These are phyloP conservation scores for Clytia hemisphaerica DNA, from an alignment of 30 jellyfish, hydroid and myxozoan species.

Conservation along the genomic window DNA sequence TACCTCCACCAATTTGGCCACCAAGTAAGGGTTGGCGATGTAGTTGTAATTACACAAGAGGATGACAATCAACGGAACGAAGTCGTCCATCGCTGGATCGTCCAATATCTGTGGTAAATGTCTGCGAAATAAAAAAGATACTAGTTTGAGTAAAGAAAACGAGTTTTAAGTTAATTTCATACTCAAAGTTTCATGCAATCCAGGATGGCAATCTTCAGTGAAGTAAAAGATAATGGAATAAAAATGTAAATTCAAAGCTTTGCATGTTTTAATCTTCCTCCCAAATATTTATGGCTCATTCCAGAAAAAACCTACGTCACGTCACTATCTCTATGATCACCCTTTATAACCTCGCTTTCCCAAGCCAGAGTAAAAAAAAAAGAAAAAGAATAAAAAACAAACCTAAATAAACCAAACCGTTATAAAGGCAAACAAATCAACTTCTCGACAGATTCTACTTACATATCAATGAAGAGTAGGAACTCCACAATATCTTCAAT, in stretches of 20 bases:
- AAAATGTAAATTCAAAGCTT: too few species aligned
- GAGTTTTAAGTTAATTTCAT: background rate
- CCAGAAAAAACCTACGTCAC: too few species aligned
- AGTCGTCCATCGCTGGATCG: constrained; percentile 57
- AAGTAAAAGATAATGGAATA: too few species aligned
- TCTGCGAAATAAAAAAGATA: constrained; percentile 35
- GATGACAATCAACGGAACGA: constrained; percentile 68
- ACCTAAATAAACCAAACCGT: background rate
- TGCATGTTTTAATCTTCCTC: too few species aligned
- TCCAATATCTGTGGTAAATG: constrained; percentile 79
- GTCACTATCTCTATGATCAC: too few species aligned
- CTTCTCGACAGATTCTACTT: constrained; percentile 27
- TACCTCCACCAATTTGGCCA: constrained; percentile 87
- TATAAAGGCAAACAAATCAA: too few species aligned
- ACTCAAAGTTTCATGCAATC: too few species aligned
- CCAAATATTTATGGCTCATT: too few species aligned
- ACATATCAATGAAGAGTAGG: constrained; percentile 72
- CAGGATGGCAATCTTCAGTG: too few species aligned
- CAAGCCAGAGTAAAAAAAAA: too few species aligned
- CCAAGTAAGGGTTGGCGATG: constrained; percentile 90
- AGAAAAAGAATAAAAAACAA: background rate
- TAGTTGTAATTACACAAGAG: constrained; percentile 68
- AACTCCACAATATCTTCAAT: constrained; percentile 85
- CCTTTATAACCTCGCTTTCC: too few species aligned
- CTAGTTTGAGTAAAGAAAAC: too few species aligned